A percentile compares a stretch with the other conserved stretches of the same genome.
Conservation (phyloP, 2,113 vertebrate genomes). For the Neopipo cinnamomea region DNA sequence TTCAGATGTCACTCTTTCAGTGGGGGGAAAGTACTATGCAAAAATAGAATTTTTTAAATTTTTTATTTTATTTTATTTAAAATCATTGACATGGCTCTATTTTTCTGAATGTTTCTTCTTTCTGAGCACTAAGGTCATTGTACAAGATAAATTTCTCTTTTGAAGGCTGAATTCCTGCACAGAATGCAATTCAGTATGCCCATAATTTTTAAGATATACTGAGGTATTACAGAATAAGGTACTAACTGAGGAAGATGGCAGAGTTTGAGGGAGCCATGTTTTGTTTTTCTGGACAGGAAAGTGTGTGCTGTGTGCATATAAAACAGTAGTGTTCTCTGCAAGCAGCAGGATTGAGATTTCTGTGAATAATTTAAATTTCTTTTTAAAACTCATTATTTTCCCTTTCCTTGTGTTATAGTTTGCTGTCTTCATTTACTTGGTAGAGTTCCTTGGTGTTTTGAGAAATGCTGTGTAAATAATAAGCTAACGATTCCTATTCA, state of each 20-base stretch:
- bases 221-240: not conserved
- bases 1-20: not conserved
- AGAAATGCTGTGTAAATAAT: slow-evolving; percentile 41
- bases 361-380: not conserved
- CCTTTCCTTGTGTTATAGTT: not conserved
- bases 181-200: not conserved
- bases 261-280: not conserved
- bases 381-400: slow-evolving; percentile 1
- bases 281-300: not conserved
- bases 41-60: not conserved
- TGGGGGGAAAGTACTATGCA: not conserved
- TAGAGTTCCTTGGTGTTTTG: not conserved
- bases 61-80: not conserved
- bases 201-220: not conserved
- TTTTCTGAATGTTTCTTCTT: not conserved
- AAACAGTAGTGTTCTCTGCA: not conserved
- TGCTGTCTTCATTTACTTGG: not conserved
- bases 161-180: not conserved
- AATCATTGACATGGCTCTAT: not conserved
- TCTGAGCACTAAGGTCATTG: not conserved
- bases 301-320: not conserved
- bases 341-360: not conserved
- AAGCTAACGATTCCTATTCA: slow-evolving; percentile 5
- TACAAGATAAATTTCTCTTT: not conserved
- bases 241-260: not conserved